Conservation (phyloP, 2,888 invertebrate species). For the Incurvaria masculella region DNA sequence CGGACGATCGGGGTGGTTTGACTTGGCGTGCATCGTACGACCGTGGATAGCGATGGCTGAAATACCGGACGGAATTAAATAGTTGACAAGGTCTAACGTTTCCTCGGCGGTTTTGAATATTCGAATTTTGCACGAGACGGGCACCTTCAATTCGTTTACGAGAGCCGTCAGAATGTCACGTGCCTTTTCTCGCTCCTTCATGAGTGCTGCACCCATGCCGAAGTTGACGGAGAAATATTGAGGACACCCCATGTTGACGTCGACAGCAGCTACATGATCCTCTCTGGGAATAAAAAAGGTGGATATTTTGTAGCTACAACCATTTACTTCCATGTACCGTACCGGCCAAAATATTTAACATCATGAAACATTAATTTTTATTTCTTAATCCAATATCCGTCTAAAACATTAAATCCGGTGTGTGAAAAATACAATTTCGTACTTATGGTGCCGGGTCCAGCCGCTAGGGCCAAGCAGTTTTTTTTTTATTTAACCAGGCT, state of each 20-base stretch:
- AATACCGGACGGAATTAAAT: constrained; percentile 73
- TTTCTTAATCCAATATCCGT: too few relatives aligned
- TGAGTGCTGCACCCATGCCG: constrained; percentile 90
- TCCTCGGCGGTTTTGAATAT: constrained; percentile 64
- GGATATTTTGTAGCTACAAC: too few relatives aligned
- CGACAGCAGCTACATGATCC: constrained; percentile 80
- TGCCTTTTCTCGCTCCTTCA: constrained; percentile 72
- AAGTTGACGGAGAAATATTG: constrained; percentile 90
- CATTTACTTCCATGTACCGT: too few relatives aligned
- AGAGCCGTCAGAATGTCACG: constrained; percentile 68
- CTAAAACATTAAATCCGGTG: too few relatives aligned
- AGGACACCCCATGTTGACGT: constrained; percentile 95
- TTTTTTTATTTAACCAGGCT: too few relatives aligned
- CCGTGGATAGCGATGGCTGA: constrained; percentile 84
- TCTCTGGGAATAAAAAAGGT: constrained; percentile 52
- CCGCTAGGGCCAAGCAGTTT: too few relatives aligned
- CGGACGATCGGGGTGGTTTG: constrained; percentile 71
- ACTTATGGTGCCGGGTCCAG: too few relatives aligned
- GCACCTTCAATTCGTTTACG: constrained; percentile 67
- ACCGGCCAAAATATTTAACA: too few relatives aligned
- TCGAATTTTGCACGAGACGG: constrained; percentile 86
- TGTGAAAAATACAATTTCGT: too few relatives aligned
- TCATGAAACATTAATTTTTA: too few relatives aligned
- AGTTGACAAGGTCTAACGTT: constrained; percentile 69
- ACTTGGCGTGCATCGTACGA: constrained; percentile 72